Base-by-base conservation (phyloP, 64 coral and sea anemone species). In the Exaiptasia diaphana region DNA sequence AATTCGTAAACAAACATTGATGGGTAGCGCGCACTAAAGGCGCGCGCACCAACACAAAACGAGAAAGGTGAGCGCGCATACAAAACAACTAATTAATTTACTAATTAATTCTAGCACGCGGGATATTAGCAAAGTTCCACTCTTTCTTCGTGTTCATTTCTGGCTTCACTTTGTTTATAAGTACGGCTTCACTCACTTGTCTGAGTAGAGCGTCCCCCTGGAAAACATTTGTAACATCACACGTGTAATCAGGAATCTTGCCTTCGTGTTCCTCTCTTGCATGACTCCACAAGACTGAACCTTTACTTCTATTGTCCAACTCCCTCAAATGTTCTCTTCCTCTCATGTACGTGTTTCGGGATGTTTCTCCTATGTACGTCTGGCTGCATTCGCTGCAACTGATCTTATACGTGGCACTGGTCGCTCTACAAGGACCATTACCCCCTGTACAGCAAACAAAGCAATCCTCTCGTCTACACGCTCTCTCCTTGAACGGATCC, bases 361-460 rank as follows among this genome's bases (percentile, higher is more conserved):
- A 80, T 10, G 67, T 89, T 46, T 81, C 49, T 89, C 76, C 68
- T 17, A 89, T 28, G 41, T 67, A 81, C 9, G 41, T 28, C 6
- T 89, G 11, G 67, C 50, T 73, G 43, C 67, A 65, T 15, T 50
- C 28, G 6, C 38, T 63, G 44, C 53, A 89, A 43, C 60, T 64
- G 10, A 84, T 72, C 29, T 84, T 48, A 39, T 73, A 84, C n/a
- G n/a, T n/a, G n/a, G n/a, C n/a, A n/a, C n/a, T n/a, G n/a, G n/a
- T n/a, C n/a, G n/a, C n/a, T n/a, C n/a, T n/a, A n/a, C n/a, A n/a
- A n/a, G n/a, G n/a, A n/a, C n/a, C n/a, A n/a, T n/a, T n/a, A n/a
- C n/a, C n/a, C n/a, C n/a, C n/a, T n/a, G n/a, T n/a, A n/a, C n/a
- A n/a, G n/a, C n/a, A n/a, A n/a, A n/a, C n/a, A n/a, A n/a, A n/a